A percentile compares a stretch with the other conserved stretches of the same genome.
Conservation (phyloP, 2,888 invertebrate species). For the Eugnorisma glareosa region DNA sequence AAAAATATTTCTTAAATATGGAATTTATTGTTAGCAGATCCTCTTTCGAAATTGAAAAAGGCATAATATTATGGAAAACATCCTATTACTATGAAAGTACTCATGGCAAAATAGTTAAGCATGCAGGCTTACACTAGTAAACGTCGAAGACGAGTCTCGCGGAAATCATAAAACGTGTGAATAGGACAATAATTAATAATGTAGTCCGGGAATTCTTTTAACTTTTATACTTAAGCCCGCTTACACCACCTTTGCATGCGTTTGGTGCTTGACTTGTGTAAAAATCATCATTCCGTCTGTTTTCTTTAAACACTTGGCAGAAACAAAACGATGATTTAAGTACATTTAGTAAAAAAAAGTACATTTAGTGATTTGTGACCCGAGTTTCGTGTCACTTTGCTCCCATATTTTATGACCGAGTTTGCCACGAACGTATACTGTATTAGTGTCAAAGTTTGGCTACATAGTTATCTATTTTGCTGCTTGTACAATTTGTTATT, state of each 20-base stretch:
- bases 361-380: background rate
- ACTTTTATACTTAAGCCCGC: too few species aligned
- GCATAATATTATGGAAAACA: slow-evolving; percentile 20
- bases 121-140: background rate
- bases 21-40: slow-evolving; percentile 11
- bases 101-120: slow-evolving; percentile 6
- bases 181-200: too few species aligned
- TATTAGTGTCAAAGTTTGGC: background rate
- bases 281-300: background rate
- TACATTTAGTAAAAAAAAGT: background rate
- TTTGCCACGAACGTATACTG: background rate
- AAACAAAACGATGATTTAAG: background rate
- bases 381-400: background rate
- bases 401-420: background rate
- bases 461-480: background rate
- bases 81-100: background rate
- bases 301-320: background rate
- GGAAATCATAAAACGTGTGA: background rate
- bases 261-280: background rate
- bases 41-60: slow-evolving; percentile 10
- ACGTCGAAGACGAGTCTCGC: too few species aligned
- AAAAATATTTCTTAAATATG: background rate
- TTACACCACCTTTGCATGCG: background rate
- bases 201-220: background rate
- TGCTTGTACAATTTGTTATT: slow-evolving; percentile 14